These are phyloP conservation scores for Pelosia muscerda DNA, from an alignment of 2,888 invertebrate species.

Conservation along the genomic window DNA sequence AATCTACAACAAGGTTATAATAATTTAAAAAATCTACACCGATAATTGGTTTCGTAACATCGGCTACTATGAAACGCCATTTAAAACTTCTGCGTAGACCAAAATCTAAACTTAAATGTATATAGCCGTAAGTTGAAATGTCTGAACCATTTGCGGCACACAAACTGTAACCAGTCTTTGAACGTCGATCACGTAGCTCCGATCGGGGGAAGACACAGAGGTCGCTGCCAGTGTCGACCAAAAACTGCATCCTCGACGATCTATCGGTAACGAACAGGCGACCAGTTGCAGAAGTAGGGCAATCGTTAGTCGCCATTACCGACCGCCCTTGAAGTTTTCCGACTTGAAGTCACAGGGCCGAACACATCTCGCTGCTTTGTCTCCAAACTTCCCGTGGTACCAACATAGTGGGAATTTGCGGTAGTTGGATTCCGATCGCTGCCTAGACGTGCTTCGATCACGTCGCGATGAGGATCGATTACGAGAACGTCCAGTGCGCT, in stretches of 20 bases:
- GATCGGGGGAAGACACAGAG: constrained; percentile 21
- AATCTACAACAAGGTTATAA: too few species aligned
- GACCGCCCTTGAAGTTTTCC: constrained; percentile 23
- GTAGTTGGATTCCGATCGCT: constrained; percentile 12
- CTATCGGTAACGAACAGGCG: constrained; percentile 24
- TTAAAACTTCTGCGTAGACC: constrained; percentile 2
- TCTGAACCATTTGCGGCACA: constrained; percentile 16
- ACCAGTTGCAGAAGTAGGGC: constrained; percentile 6
- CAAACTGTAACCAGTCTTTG: constrained; percentile 8
- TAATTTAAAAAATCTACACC: constrained; percentile 17
- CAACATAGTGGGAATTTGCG: constrained; percentile 17
- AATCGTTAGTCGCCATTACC: constrained; percentile 23
- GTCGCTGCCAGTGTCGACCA: too few species aligned
- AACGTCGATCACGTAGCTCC: constrained; percentile 11
- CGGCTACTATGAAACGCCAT: background rate
- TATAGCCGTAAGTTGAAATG: constrained; percentile 16
- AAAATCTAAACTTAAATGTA: constrained; percentile 10
- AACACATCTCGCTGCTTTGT: constrained; percentile 10
- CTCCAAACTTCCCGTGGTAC: constrained; percentile 22
- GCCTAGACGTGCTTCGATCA: background rate
- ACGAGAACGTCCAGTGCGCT: background rate
- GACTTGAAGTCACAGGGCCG: constrained; percentile 19
- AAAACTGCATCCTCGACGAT: constrained; percentile 15
- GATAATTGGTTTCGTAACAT: constrained; percentile 14
- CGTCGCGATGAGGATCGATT: background rate